Base-by-base conservation (phyloP, 1,140 invertebrate genomes). In the Brachionus calyciflorus region DNA sequence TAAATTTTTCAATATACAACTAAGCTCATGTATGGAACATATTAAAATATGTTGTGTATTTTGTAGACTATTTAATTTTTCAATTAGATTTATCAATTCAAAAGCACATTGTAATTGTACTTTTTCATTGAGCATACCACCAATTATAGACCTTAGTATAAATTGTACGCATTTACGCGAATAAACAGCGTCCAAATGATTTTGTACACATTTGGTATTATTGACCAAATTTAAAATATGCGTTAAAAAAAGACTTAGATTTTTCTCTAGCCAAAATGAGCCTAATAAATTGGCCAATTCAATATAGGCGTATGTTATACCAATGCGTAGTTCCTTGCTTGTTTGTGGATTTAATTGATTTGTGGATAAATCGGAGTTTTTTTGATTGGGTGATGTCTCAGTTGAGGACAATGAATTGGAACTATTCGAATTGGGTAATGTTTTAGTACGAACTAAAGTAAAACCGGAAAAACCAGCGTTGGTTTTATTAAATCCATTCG, bases 161-260 rank as follows among this genome's bases (percentile, higher is more conserved):
- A 96, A 99, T 81, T 91, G 93, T 51, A 99, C 92, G 83, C 96
- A 99, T 85, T 97, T 96, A 78, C 96, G 88, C 0, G 94, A 96
- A 84, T 97, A 97, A 3, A 99, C 94, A 33, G 94, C 94, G 85
- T 99, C 96, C 5, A 98, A 92, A 82, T 98, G 95, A 0, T 93
- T 93, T 10, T 91, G 91, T 0, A 93, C 92, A 12, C 93, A 92
- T 85, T 94, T 95, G 0, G 93, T 93, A 87, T 85, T 87, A 0
- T 92, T 91, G 0, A 95, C 93, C 76, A 98, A 84, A 80, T 97
- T 94, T 37, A 98, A 84, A 3, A 98, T 88, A 83, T 99, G 96
- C 14, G 88, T 89, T 10, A 98, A 85, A 79, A 98, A 90, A 0
- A 89, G 86, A 51, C 89, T 89, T 79, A 98, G 88, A 82, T 98